Evolutionary conservation across 2,888 invertebrate species (phyloP), one percentile per base, ranked within the genome.

Genomic region (Zaprionus lineosus): DNA sequence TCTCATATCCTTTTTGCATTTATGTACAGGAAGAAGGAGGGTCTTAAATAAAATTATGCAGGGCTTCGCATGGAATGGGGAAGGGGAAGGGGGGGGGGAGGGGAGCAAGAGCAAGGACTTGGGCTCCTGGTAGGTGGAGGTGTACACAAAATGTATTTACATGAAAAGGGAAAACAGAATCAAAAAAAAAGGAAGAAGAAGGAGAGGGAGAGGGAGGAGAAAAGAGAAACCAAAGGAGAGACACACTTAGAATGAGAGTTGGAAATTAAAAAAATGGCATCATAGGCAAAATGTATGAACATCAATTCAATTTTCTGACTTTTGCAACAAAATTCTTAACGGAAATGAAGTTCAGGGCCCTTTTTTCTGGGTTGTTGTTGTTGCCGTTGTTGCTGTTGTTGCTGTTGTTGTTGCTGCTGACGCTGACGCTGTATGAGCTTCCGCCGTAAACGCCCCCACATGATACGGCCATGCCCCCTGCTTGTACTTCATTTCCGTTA

Each of bases 221-320:
- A 55, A 14, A 47, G 28, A 55, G 19, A 53, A 31, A 60, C 28
- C 36, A 36, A 46, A 6, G 21, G 52, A 65, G 53, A 60, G 74
- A 67, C 59, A 61, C 68, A 69, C 48, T 47, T 69, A 75, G 57
- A 56, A 56, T 57, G 51, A 59, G 65, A 76, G 72, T 76, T 79
- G 48, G 40, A 67, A 74, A 66, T 66, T 70, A 74, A 61, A 74
- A n/a, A 81, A 81, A 84, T 73, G 73, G 86, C 77, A 78, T 88
- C 88, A 88, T 88, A 88, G 87, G 88, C 87, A 88, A 88, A 88
- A 86, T 81, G 86, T 87, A 87, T 86, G 74, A 84, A 85, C 88
- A 87, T 84, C 83, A 86, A 74, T 84, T 86, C 70, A 78, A 73
- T 82, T 77, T 84, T 86, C 72, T 73, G 70, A 74, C 66, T 74